Conservation (phyloP, 1,140 invertebrate genomes). For the Drosophila sturtevanti region DNA sequence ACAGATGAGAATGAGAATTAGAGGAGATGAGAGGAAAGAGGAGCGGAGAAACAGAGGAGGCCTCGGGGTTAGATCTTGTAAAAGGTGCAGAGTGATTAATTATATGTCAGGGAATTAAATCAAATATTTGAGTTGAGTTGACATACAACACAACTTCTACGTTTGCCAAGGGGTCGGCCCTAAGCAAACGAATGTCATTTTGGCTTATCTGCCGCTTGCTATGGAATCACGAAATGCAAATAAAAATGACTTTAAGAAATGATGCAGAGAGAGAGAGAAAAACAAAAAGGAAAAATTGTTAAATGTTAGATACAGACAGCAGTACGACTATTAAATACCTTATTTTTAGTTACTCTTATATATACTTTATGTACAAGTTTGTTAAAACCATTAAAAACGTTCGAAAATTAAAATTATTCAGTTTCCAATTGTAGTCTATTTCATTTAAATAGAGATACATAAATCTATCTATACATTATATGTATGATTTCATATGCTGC, state of each 20-base stretch:
- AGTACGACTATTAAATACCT: background rate
- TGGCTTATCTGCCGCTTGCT: constrained; percentile 58
- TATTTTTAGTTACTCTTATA: too few species aligned
- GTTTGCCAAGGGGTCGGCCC: background rate
- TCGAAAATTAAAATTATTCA: too few species aligned
- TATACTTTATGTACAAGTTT: too few species aligned
- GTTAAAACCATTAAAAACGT: too few species aligned
- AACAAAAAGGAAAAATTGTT: background rate
- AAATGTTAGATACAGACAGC: background rate
- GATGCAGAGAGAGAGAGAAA: constrained; percentile 20
- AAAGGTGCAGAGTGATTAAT: constrained; percentile 80
- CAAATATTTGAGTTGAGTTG: constrained; percentile 78
- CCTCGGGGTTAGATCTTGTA: constrained; percentile 49
- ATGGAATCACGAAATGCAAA: constrained; percentile 77
- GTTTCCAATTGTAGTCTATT: too few species aligned
- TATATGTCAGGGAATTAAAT: constrained; percentile 81
- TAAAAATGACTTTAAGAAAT: constrained; percentile 73
- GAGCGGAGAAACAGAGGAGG: background rate
- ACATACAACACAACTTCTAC: constrained; percentile 3
- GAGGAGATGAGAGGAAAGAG: background rate
- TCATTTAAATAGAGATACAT: too few species aligned
- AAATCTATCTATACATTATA: too few species aligned
- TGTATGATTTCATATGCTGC: too few species aligned
- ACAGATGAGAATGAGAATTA: constrained; percentile 2
- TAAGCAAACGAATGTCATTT: background rate